Evolutionary conservation across 2,113 vertebrate species (phyloP).

Genomic region (Megaceryle torquata): DNA sequence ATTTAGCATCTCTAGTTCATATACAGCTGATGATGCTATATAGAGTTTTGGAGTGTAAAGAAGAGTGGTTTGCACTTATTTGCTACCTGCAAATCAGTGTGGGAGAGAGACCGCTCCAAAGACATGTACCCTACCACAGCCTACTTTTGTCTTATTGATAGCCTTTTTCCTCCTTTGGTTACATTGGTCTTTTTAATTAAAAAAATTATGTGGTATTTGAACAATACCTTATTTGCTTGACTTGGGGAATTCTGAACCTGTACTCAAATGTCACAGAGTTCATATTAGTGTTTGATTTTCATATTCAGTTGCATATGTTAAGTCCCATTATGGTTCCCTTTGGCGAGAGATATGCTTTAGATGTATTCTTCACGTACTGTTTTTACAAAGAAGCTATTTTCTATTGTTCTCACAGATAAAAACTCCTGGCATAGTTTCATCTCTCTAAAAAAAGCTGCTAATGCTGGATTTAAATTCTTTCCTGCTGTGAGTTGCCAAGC

Average conservation of each 20-base stretch:
- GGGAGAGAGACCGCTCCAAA: neutral
- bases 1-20: neutral
- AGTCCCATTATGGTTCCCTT: neutral
- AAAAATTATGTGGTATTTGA: neutral
- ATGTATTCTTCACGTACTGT: neutral
- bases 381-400: neutral
- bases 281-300: neutral
- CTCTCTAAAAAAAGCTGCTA: neutral
- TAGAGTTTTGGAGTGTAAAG: neutral
- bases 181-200: neutral
- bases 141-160: neutral
- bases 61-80: neutral
- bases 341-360: neutral
- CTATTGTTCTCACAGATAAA: neutral
- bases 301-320: neutral
- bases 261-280: conserved; percentile 7
- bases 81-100: neutral
- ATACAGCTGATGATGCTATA: neutral
- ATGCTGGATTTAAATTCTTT: neutral
- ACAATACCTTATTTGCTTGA: neutral
- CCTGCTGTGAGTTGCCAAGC: conserved; percentile 37
- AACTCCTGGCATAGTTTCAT: neutral
- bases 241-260: neutral
- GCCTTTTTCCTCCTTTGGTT: neutral
- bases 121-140: neutral